Conservation (phyloP, 1,140 invertebrate genomes). For the Drosophila watanabei region DNA sequence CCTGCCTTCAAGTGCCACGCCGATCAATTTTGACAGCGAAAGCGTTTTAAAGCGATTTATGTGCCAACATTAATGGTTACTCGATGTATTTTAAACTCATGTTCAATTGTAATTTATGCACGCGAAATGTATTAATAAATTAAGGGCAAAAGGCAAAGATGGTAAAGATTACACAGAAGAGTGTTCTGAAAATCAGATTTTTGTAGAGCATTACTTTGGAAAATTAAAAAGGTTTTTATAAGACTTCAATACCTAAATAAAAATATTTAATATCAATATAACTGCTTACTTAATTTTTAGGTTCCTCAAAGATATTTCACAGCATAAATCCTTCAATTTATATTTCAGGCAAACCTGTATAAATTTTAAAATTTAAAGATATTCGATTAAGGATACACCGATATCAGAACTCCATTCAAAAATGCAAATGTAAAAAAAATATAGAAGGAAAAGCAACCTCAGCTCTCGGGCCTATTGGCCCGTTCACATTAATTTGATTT, state of each 20-base stretch:
- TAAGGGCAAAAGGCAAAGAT: slow-evolving; percentile 27
- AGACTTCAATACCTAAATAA: neutral
- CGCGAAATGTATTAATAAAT: slow-evolving; percentile 27
- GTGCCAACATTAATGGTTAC: slow-evolving; percentile 33
- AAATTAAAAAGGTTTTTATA: no score
- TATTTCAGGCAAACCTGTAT: neutral
- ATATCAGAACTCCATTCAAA: neutral
- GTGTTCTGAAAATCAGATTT: no score
- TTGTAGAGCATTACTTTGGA: no score
- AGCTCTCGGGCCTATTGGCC: slow-evolving; percentile 30
- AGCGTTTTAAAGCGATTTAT: slow-evolving; percentile 39
- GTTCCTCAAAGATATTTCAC: no score
- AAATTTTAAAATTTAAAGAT: neutral
- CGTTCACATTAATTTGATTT: slow-evolving; percentile 67
- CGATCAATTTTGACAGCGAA: slow-evolving; percentile 38
- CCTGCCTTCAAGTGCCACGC: slow-evolving; percentile 35
- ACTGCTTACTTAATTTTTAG: no score
- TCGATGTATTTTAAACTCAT: slow-evolving; percentile 44
- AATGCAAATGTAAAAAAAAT: slow-evolving; percentile 16
- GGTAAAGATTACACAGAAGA: neutral
- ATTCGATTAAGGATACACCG: neutral
- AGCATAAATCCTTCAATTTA: neutral
- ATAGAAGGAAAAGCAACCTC: slow-evolving; percentile 10
- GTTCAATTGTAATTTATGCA: slow-evolving; percentile 47
- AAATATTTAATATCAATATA: no score